Evolutionary conservation across 2,797 vertebrate species (phyloP).

Genomic region (Glyptemys insculpta): DNA sequence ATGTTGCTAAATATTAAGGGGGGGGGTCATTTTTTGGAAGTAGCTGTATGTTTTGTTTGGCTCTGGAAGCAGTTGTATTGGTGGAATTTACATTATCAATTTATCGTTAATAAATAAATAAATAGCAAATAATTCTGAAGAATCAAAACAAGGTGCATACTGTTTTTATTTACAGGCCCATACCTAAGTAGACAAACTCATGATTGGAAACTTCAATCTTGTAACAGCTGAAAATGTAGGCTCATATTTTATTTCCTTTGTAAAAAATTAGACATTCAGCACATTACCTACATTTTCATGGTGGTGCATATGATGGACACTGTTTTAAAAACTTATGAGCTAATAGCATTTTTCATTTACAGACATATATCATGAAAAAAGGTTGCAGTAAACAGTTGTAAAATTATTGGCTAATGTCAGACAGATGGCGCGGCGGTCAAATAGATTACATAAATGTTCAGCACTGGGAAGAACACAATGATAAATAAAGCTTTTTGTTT

Average conservation of each 20-base stretch:
- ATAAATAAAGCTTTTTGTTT: neutral
- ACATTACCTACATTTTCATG: neutral
- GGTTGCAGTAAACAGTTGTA: neutral
- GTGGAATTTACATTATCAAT: neutral
- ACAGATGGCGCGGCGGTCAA: neutral
- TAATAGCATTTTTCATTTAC: neutral
- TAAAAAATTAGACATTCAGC: fast-evolving
- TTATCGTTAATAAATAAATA: neutral
- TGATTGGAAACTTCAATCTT: neutral
- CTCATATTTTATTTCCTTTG: neutral
- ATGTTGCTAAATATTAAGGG: neutral
- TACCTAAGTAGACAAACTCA: neutral
- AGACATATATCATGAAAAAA: neutral
- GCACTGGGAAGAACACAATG: neutral
- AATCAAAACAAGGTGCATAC: neutral
- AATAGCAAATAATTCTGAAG: neutral
- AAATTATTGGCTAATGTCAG: neutral
- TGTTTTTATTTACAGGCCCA: neutral
- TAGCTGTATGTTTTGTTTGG: neutral
- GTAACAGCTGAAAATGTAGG: neutral
- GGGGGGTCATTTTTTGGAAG: neutral
- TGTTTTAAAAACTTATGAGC: neutral
- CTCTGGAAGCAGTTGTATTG: neutral
- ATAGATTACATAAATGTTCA: neutral
- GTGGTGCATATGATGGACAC: no score